Conservation (phyloP, 2,797 vertebrate species). For the Euphonia xanthogaster region DNA sequence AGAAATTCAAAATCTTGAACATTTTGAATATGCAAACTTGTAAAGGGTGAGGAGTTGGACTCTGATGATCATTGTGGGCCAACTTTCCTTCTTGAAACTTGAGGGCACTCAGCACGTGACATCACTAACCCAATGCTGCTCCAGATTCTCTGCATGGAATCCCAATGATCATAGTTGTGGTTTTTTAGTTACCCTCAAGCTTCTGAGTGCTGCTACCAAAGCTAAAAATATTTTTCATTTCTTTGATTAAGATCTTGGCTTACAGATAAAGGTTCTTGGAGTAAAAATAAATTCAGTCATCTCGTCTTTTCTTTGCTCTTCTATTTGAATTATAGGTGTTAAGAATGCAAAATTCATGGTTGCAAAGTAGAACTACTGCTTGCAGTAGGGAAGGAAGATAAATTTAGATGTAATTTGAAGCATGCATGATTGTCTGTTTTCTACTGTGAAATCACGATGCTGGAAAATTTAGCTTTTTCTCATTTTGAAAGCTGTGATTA, state of each 20-base stretch:
- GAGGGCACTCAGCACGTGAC: neutral
- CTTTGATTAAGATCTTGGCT: conserved; percentile 37
- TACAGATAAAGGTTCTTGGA: conserved; percentile 21
- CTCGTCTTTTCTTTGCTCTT: conserved; percentile 25
- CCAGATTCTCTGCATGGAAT: neutral
- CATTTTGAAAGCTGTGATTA: conserved; percentile 59
- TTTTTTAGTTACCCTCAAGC: neutral
- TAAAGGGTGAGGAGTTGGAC: neutral
- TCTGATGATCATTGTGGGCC: neutral
- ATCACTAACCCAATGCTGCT: neutral
- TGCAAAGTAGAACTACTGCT: conserved; percentile 59
- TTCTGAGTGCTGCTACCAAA: neutral
- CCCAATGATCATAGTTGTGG: neutral
- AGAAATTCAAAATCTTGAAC: neutral
- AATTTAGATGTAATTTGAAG: conserved; percentile 62
- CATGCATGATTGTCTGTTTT: conserved; percentile 59
- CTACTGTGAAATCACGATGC: conserved; percentile 52
- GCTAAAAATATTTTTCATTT: conserved; percentile 40
- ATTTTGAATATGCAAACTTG: neutral
- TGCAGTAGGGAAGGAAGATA: conserved; percentile 45
- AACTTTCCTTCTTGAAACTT: neutral
- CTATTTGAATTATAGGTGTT: conserved; percentile 60
- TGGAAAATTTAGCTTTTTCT: conserved; percentile 61
- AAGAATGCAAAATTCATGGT: conserved; percentile 54
- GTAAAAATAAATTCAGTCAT: conserved; percentile 47